phyloP scores from a whole-genome alignment of 2,888 invertebrate species.

The Luffia ferchaultella region DNA sequence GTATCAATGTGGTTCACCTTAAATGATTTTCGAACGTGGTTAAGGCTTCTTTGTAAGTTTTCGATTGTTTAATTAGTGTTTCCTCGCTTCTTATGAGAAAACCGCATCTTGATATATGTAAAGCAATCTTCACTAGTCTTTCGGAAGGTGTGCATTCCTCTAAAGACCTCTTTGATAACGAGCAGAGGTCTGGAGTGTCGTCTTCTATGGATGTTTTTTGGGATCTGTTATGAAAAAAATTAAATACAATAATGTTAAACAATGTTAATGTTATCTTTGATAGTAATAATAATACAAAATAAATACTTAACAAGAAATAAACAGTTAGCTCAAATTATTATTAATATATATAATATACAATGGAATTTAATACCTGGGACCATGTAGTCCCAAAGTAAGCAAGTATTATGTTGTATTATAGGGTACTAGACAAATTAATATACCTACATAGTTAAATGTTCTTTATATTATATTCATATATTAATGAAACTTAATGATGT shows the following conservation, averaged over 20 bases:
- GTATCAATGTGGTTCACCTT: too few relatives aligned
- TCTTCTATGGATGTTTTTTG: slow-evolving; percentile 43
- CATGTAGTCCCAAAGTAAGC: too few relatives aligned
- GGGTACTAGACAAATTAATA: too few relatives aligned
- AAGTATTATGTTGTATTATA: too few relatives aligned
- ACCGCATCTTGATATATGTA: slow-evolving; percentile 37
- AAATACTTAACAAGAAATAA: background rate
- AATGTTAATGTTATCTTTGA: background rate
- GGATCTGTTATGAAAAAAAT: slow-evolving; percentile 26
- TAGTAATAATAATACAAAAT: background rate
- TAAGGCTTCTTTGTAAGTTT: slow-evolving; percentile 38
- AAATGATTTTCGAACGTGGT: slow-evolving; percentile 46
- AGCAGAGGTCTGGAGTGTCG: slow-evolving; percentile 36
- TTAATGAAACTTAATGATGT: too few relatives aligned
- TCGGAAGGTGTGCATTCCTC: slow-evolving; percentile 40
- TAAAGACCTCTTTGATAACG: slow-evolving; percentile 31
- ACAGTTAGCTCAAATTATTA: background rate
- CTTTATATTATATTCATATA: too few relatives aligned
- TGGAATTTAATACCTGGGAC: too few relatives aligned
- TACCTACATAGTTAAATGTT: too few relatives aligned
- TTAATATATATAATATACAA: too few relatives aligned
- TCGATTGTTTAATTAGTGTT: slow-evolving; percentile 36
- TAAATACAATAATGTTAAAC: background rate
- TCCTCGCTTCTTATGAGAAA: slow-evolving; percentile 42
- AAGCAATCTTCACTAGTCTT: slow-evolving; percentile 34